Evolutionary conservation across 2,113 vertebrate species (phyloP), one percentile per base, ranked within the genome.

Genomic region (Microtus oregoni): DNA sequence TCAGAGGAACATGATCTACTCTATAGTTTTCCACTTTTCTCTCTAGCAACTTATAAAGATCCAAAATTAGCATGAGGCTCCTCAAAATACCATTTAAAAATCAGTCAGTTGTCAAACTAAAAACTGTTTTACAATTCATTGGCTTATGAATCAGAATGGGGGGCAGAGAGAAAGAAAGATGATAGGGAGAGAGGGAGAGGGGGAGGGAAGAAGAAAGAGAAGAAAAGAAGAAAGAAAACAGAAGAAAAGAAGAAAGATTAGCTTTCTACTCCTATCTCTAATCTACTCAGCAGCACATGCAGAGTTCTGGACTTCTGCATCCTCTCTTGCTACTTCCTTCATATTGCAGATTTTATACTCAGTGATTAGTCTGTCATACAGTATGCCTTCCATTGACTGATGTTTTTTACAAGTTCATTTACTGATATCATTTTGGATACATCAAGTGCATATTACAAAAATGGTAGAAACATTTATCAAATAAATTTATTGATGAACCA

Each of bases 11-110:
- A 9, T 41, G 24, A 50, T 65, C 41, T 67, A 2, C 28, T 81
- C 38, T 72, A 13, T 47, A 92, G 78, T 86, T 94, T 92, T 94
- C 58, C 93, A 77, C 32, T 86, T 92, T 94, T 68, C 35, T 96
- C 5, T 79, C 3, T 44, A 79, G 13, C 4, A 90, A 22, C 41
- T 92, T 91, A 4, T 90, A 55, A 92, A 89, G 72, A 55, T 89
- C 22, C n/a, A 70, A 92, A 93, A 92, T 95, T 92, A 94, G 89
- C 14, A 35, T 3, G 89, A 70, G 2, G 2, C 77, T 75, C 32
- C 41, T 68, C 10, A 88, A 85, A 95, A 92, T 2, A 55, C 6
- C 78, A 3, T 28, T 91, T 85, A 79, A 58, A 89, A 86, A 83
- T 91, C 52, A 89, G 20, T 87, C 38, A 75, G 3, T 73, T 90